These are phyloP conservation scores for Catostomus latipinnis DNA, from an alignment of 2,797 vertebrate species.

Conservation along the genomic window DNA sequence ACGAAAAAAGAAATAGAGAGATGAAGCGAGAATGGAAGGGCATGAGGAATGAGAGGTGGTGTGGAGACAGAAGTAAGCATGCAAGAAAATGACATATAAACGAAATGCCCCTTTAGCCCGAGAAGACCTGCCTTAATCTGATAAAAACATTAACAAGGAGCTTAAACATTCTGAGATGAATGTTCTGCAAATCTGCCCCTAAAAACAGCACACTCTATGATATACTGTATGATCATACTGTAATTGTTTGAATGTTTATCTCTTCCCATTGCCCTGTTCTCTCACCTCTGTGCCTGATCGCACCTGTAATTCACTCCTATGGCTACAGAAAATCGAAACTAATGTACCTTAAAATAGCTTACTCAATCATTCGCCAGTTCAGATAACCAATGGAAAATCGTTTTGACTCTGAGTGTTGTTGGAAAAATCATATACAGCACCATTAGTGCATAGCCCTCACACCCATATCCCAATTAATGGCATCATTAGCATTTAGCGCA, in stretches of 20 bases:
- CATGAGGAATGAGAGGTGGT: not conserved
- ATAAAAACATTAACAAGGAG: not conserved
- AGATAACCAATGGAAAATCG: conserved; percentile 45
- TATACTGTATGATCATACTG: conserved; percentile 1
- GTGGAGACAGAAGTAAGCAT: no score
- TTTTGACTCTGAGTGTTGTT: conserved; percentile 61
- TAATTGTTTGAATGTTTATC: conserved; percentile 30
- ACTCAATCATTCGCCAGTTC: conserved; percentile 47
- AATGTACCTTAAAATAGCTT: conserved; percentile 57
- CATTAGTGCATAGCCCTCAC: conserved; percentile 59
- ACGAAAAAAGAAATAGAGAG: no score
- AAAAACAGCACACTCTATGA: not conserved
- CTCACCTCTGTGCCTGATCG: conserved; percentile 1
- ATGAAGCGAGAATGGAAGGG: conserved; percentile 26
- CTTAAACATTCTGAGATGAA: not conserved
- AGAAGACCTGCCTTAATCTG: conserved; percentile 8
- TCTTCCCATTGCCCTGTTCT: not conserved
- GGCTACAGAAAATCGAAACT: conserved; percentile 28
- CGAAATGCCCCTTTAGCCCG: not conserved
- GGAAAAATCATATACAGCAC: conserved; percentile 53
- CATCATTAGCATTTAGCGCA: conserved; percentile 64
- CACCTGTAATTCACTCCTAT: conserved; percentile 27
- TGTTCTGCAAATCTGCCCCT: not conserved
- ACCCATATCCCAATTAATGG: conserved; percentile 74
- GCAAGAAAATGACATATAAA: conserved; percentile 7